phyloP scores from a whole-genome alignment of 1,140 invertebrate genomes.

The Acromyrmex echinatior region DNA sequence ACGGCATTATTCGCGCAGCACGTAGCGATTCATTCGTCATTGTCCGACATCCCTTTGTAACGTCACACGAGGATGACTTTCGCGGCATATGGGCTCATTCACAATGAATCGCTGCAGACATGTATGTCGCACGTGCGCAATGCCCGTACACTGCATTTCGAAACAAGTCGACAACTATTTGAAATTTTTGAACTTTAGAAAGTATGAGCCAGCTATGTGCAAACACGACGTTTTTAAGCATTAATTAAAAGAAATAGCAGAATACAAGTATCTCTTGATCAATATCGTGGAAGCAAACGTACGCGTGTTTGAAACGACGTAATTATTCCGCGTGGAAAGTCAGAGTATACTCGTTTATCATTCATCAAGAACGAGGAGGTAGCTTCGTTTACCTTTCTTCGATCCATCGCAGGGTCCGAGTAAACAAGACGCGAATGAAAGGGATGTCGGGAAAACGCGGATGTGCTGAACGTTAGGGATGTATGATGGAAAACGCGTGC shows the following conservation, averaged over 20 bases:
- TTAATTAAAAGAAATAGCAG: background rate
- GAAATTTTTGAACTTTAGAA: background rate
- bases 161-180: background rate
- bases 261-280: background rate
- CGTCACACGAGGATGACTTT: conserved; percentile 60
- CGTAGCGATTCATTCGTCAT: conserved; percentile 74
- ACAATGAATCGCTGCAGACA: conserved; percentile 42
- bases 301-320: background rate
- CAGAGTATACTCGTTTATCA: conserved; percentile 20
- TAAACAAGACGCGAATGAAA: conserved; percentile 13
- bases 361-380: background rate
- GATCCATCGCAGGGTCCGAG: background rate
- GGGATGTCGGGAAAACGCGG: conserved; percentile 1
- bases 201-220: background rate
- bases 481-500: conserved; percentile 30
- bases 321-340: conserved; percentile 10
- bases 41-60: conserved; percentile 70
- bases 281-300: background rate
- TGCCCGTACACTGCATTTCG: background rate
- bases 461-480: background rate
- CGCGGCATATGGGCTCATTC: conserved; percentile 62
- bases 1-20: conserved; percentile 67
- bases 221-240: background rate
- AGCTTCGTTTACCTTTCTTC: conserved; percentile 36
- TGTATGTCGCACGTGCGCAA: conserved; percentile 41